Base-by-base conservation (phyloP, 2,888 invertebrate species). In the Dioctria rufipes region DNA sequence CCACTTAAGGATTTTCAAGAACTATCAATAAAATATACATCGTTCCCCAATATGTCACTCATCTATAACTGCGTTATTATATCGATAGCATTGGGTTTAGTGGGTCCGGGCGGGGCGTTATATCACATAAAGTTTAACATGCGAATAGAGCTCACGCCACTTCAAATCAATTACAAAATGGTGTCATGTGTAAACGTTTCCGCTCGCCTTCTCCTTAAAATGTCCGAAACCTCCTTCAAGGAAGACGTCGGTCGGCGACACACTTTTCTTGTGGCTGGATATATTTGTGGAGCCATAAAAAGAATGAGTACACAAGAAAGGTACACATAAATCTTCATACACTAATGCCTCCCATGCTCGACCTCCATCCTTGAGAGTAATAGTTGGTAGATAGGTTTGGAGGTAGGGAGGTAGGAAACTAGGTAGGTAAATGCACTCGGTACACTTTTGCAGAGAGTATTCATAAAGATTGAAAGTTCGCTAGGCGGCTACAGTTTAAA, bases 161-260 rank as follows among this genome's bases (percentile, higher is more conserved):
- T 81, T 65, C 73, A 79, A 81, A 81, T 81, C 81, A 81, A 81
- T 81, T 79, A 81, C 79, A 73, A 58, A 73, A 60, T 61, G 79
- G 73, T 73, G 81, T 81, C 81, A 81, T 81, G 79, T 81, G 79
- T 65, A 79, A 81, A 73, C 81, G 61, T 79, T 81, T 42, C 49
- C 46, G 78, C 63, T 60, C 60, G 49, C 69, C 49, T 13, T 49
- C 69, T 25, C 37, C 65, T 65, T 58, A 54, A 73, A 80, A 42
- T 5, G 63, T 25, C 13, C 40, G 39, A 63, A 58, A 40, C 77
- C 60, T 58, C 43, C 11, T 58, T 73, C 60, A 78, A 73, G 9
- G 51, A 71, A 63, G 71, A 67, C 39, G 67, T 25, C 61, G 63
- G 60, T 37, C 80, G 61, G 67, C 81, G 73, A 80, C 81, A 78